Conservation (phyloP, 1,140 invertebrate genomes). For the Aphaenogaster rudis region DNA sequence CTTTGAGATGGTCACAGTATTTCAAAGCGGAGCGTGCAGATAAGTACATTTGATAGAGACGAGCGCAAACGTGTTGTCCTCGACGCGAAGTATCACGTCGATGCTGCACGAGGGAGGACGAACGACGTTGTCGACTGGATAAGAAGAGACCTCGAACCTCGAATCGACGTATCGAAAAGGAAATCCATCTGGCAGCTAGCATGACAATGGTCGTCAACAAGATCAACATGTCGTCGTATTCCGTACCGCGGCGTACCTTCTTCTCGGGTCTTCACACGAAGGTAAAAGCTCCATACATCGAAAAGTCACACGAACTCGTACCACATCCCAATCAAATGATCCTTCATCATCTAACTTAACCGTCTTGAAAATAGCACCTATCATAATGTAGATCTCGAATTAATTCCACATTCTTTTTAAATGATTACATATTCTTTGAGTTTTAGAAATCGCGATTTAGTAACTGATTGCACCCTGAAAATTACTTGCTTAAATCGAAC, state of each 20-base stretch:
- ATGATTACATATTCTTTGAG: neutral
- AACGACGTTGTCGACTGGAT: conserved; percentile 9
- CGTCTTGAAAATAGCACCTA: neutral
- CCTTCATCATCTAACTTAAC: neutral
- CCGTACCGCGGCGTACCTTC: conserved; percentile 79
- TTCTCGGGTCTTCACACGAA: conserved; percentile 81
- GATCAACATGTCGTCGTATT: conserved; percentile 83
- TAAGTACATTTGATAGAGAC: conserved; percentile 33
- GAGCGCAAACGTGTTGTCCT: conserved; percentile 2
- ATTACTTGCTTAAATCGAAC: neutral
- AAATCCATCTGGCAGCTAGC: conserved; percentile 65
- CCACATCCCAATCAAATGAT: neutral
- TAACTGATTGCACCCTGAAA: neutral
- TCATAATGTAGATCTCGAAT: neutral
- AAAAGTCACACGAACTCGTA: neutral
- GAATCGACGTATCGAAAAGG: neutral
- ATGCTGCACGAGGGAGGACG: neutral
- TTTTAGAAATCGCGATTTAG: neutral
- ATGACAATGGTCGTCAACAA: conserved; percentile 85
- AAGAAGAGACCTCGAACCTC: conserved; percentile 25
- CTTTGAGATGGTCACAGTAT: neutral
- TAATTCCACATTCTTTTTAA: neutral
- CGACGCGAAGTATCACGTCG: conserved; percentile 14
- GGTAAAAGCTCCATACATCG: conserved; percentile 70
- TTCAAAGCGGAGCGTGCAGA: conserved; percentile 10